phyloP scores from a whole-genome alignment of 2,113 vertebrate species.

The Diphyllodes magnificus region DNA sequence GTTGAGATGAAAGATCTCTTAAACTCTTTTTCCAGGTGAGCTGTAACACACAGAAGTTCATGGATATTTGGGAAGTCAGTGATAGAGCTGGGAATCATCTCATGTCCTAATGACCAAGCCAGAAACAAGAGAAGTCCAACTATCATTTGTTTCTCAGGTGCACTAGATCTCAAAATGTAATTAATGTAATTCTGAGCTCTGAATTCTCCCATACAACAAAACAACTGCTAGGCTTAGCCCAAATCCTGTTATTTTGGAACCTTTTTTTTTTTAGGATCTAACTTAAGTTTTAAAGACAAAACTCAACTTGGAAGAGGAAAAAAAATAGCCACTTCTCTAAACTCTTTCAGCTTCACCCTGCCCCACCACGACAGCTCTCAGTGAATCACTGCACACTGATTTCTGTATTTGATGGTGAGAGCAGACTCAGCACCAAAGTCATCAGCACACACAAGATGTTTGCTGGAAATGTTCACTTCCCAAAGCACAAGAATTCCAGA shows the following conservation, averaged over 20 bases:
- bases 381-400: neutral
- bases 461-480: neutral
- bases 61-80: neutral
- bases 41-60: neutral
- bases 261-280: neutral
- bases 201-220: neutral
- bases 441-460: neutral
- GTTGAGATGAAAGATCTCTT: neutral
- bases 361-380: conserved; percentile 12
- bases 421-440: neutral
- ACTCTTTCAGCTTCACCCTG: conserved; percentile 37
- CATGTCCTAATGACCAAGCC: neutral
- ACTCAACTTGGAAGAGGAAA: accelerated
- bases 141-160: neutral
- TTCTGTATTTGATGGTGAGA: neutral
- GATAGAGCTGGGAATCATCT: neutral
- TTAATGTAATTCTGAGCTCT: neutral
- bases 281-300: neutral
- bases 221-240: neutral
- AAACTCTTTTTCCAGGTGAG: neutral
- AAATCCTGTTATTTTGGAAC: neutral
- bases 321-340: neutral
- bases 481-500: neutral
- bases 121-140: neutral
- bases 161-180: neutral